Evolutionary conservation across 2,888 invertebrate species (phyloP).

Genomic region (Chrysopilus asiliformis): DNA sequence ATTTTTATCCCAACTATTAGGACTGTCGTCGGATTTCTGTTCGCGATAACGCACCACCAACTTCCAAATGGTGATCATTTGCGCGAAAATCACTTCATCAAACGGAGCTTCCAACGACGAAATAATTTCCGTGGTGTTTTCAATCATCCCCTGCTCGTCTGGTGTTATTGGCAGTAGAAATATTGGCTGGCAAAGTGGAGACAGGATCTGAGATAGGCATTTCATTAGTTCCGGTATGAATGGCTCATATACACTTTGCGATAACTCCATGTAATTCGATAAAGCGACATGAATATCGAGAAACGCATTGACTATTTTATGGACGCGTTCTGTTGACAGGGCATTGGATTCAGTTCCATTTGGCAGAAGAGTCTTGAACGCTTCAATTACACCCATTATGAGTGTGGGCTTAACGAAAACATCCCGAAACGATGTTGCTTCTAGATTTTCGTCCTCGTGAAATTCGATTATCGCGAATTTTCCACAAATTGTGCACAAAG

Average conservation of each 20-base stretch:
- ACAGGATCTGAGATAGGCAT: conserved; percentile 27
- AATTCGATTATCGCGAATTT: conserved; percentile 29
- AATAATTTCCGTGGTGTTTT: conserved; percentile 24
- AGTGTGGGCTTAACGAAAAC: conserved; percentile 28
- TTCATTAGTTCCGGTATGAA: conserved; percentile 22
- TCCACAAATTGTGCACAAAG: conserved; percentile 43
- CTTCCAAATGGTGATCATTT: conserved; percentile 27
- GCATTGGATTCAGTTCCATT: too few relatives aligned
- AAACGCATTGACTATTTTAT: conserved; percentile 29
- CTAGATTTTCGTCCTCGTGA: conserved; percentile 18
- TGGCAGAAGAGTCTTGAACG: conserved; percentile 26
- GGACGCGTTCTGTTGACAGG: too few relatives aligned
- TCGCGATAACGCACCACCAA: conserved; percentile 19
- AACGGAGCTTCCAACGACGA: conserved; percentile 30
- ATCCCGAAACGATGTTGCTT: conserved; percentile 22
- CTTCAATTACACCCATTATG: conserved; percentile 29
- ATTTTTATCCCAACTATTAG: conserved; percentile 15
- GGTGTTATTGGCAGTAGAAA: conserved; percentile 27
- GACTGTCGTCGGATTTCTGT: conserved; percentile 14
- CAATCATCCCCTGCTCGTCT: conserved; percentile 29
- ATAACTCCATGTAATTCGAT: conserved; percentile 26
- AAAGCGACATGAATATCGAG: conserved; percentile 33
- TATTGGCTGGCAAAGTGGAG: conserved; percentile 25
- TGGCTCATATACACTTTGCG: conserved; percentile 22
- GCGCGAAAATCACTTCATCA: conserved; percentile 24